Evolutionary conservation across 2,797 vertebrate species (phyloP).

Genomic region (Lerista edwardsae): DNA sequence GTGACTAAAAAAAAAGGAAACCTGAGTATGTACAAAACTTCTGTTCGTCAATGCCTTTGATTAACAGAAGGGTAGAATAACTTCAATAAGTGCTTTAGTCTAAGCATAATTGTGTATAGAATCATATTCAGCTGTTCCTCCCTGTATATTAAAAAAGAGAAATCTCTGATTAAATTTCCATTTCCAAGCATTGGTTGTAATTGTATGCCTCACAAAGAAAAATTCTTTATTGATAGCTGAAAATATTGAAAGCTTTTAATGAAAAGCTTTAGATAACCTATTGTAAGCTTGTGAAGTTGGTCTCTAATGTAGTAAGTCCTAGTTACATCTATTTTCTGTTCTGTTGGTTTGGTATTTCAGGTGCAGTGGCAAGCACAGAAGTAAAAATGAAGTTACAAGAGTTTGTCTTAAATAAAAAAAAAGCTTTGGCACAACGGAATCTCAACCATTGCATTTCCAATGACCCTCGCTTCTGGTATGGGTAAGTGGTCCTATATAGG

Average conservation of each 20-base stretch:
- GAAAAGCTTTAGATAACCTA: constrained; percentile 4
- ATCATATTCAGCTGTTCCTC: constrained; percentile 23
- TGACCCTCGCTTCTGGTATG: constrained; percentile 96
- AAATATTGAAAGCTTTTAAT: constrained; percentile 15
- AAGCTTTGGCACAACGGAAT: constrained; percentile 93
- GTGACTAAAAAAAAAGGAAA: constrained; percentile 39
- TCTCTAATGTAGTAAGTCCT: background rate
- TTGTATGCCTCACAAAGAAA: constrained; percentile 3
- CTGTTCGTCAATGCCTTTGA: constrained; percentile 32
- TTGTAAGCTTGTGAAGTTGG: background rate
- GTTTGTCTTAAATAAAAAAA: constrained; percentile 98
- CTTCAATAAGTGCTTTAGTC: constrained; percentile 11
- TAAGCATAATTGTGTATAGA: background rate
- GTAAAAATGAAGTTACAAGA: constrained; percentile 99
- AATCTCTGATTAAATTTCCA: constrained; percentile 30
- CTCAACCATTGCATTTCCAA: constrained; percentile 95
- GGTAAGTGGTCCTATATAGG: constrained; percentile 83
- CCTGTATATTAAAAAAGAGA: constrained; percentile 39
- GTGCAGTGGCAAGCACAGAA: constrained; percentile 96
- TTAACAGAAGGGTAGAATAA: constrained; percentile 39
- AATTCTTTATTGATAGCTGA: constrained; percentile 11
- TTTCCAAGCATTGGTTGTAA: constrained; percentile 33
- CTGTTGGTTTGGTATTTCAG: constrained; percentile 68
- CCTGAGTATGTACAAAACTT: constrained; percentile 22
- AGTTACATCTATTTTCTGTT: constrained; percentile 8